Conservation (phyloP, 2,888 invertebrate species). For the Acronicta alni region DNA sequence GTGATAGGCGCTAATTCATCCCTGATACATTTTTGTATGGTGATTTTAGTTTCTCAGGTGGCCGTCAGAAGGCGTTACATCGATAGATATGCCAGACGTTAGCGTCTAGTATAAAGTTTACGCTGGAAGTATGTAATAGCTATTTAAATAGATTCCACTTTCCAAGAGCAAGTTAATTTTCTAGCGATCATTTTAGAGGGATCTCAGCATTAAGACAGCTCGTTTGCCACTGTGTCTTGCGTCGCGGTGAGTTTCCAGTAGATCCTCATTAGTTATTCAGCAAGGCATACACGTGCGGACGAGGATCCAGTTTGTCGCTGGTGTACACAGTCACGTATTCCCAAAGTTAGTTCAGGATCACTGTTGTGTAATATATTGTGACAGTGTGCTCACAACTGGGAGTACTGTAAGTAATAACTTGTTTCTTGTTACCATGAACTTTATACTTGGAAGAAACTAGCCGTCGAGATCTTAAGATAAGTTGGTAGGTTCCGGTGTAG, state of each 20-base stretch:
- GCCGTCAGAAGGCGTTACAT: too few species aligned
- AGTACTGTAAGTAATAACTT: not conserved
- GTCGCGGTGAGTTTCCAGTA: constrained; percentile 5
- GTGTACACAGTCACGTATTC: constrained; percentile 28
- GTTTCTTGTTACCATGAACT: not conserved
- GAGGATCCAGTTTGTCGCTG: constrained; percentile 11
- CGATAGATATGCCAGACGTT: too few species aligned
- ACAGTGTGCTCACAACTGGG: constrained; percentile 1
- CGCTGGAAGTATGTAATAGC: not conserved
- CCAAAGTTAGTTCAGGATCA: constrained; percentile 24
- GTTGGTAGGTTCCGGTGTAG: too few species aligned
- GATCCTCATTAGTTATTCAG: constrained; percentile 39
- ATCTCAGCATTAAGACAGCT: constrained; percentile 17
- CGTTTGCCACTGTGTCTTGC: constrained; percentile 9
- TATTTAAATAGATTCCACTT: too few species aligned
- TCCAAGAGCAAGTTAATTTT: constrained; percentile 8
- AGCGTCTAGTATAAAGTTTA: too few species aligned
- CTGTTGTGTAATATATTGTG: constrained; percentile 10
- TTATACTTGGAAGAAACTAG: not conserved
- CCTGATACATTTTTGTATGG: too few species aligned
- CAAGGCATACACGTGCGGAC: constrained; percentile 25
- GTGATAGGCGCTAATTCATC: too few species aligned
- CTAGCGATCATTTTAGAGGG: constrained; percentile 7
- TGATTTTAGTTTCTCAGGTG: too few species aligned
- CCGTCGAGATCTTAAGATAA: not conserved